These are phyloP conservation scores for Geococcyx californianus DNA, from an alignment of 2,113 vertebrate genomes.

Conservation along the genomic window DNA sequence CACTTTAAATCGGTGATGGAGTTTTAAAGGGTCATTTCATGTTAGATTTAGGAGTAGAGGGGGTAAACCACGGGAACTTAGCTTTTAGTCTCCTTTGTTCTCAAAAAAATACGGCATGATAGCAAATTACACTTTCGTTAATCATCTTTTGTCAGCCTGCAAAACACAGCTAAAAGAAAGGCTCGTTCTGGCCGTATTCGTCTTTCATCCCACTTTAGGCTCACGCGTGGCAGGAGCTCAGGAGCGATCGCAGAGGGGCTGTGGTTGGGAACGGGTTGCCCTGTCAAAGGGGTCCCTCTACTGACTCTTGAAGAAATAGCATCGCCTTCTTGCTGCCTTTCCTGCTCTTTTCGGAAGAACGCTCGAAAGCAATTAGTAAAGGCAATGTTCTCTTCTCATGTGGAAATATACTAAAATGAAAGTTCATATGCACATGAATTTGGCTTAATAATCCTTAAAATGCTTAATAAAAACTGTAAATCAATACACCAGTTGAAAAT, in stretches of 20 bases:
- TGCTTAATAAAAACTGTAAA: conserved; percentile 10
- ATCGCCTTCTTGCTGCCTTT: neutral
- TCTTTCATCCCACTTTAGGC: neutral
- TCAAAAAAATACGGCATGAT: neutral
- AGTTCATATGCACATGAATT: neutral
- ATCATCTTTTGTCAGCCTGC: conserved; percentile 17
- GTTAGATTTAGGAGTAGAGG: neutral
- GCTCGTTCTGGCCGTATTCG: neutral
- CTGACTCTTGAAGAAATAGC: conserved; percentile 14
- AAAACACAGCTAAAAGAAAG: conserved; percentile 31
- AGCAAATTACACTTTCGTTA: conserved; percentile 40
- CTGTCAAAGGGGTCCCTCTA: conserved; percentile 53
- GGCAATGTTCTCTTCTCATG: neutral
- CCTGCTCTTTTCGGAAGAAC: neutral
- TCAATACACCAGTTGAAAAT: neutral
- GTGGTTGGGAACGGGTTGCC: neutral
- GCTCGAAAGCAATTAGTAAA: neutral
- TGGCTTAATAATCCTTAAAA: neutral
- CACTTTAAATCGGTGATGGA: neutral
- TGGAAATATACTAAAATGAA: neutral
- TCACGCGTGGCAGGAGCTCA: neutral
- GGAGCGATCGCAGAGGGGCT: neutral
- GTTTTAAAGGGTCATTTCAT: neutral
- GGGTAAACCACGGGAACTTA: neutral
- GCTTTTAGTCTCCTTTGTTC: neutral